phyloP scores from a whole-genome alignment of 2,797 vertebrate species.

The Neopelma chrysocephalum region DNA sequence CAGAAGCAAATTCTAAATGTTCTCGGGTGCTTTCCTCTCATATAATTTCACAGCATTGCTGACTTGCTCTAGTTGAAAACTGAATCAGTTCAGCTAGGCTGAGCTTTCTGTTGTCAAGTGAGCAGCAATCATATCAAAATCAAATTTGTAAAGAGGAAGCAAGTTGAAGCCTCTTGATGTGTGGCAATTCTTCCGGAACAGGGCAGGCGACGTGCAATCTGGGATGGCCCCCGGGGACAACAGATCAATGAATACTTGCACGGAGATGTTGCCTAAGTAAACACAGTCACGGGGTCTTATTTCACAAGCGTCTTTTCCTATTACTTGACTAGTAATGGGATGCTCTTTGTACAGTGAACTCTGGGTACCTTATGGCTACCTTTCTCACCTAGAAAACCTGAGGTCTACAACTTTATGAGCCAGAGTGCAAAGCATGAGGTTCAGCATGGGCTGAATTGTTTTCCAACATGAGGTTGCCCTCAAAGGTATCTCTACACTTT shows the following conservation, averaged over 20 bases:
- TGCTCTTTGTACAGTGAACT: neutral
- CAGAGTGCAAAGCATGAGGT: neutral
- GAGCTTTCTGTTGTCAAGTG: neutral
- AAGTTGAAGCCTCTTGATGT: neutral
- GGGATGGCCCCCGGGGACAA: neutral
- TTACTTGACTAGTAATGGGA: neutral
- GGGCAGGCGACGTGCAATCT: neutral
- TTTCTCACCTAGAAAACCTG: neutral
- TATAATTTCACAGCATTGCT: neutral
- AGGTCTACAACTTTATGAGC: neutral
- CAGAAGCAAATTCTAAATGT: neutral
- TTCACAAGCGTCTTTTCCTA: neutral
- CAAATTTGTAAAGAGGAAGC: slow-evolving; percentile 46
- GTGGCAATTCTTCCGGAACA: slow-evolving; percentile 58
- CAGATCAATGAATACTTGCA: slow-evolving; percentile 53
- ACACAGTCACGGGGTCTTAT: neutral
- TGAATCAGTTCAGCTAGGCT: neutral
- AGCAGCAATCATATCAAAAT: neutral
- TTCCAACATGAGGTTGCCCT: neutral
- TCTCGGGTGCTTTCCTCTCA: neutral
- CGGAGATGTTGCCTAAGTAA: slow-evolving; percentile 40
- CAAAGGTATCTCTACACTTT: neutral
- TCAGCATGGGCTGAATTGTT: neutral
- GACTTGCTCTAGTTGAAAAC: neutral
- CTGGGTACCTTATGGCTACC: neutral